Evolutionary conservation across 2,888 invertebrate genomes (phyloP).

Genomic region (Toxonevra muliebris): DNA sequence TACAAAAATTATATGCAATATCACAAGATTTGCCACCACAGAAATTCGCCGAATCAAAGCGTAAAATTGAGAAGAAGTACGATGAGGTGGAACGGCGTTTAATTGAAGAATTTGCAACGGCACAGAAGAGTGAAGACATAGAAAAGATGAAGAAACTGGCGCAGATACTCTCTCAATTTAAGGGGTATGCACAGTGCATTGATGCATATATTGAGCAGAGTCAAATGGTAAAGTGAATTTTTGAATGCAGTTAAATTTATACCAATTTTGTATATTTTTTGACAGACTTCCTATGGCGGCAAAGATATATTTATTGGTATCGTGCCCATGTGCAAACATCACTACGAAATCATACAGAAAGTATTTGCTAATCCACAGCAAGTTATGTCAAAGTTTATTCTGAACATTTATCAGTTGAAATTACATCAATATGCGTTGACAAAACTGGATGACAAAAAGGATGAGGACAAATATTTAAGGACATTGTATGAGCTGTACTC

Average conservation of each 20-base stretch:
- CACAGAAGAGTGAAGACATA: slow-evolving; percentile 86
- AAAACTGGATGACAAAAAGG: slow-evolving; percentile 82
- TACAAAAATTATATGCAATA: slow-evolving; percentile 94
- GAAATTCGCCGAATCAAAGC: slow-evolving; percentile 85
- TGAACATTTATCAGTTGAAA: slow-evolving; percentile 93
- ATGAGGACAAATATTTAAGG: slow-evolving; percentile 87
- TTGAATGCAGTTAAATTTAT: neutral
- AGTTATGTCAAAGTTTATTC: slow-evolving; percentile 97
- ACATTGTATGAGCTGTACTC: slow-evolving; percentile 91
- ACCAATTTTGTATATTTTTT: neutral
- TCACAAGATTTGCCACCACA: slow-evolving; percentile 92
- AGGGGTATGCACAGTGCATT: slow-evolving; percentile 95
- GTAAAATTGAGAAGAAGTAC: slow-evolving; percentile 87
- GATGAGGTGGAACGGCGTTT: slow-evolving; percentile 88
- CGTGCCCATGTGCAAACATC: slow-evolving; percentile 87
- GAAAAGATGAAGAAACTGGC: slow-evolving; percentile 94
- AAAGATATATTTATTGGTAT: slow-evolving; percentile 93
- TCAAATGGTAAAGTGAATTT: slow-evolving; percentile 75
- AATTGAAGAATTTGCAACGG: slow-evolving; percentile 93
- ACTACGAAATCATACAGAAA: slow-evolving; percentile 82
- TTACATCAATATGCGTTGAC: slow-evolving; percentile 86
- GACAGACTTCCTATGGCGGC: slow-evolving; percentile 82
- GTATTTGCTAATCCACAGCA: slow-evolving; percentile 96
- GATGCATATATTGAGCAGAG: slow-evolving; percentile 97
- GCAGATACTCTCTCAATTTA: slow-evolving; percentile 91